Evolutionary conservation across 2,113 vertebrate genomes (phyloP), one percentile per base, ranked within the genome.

Genomic region (Calypte anna): DNA sequence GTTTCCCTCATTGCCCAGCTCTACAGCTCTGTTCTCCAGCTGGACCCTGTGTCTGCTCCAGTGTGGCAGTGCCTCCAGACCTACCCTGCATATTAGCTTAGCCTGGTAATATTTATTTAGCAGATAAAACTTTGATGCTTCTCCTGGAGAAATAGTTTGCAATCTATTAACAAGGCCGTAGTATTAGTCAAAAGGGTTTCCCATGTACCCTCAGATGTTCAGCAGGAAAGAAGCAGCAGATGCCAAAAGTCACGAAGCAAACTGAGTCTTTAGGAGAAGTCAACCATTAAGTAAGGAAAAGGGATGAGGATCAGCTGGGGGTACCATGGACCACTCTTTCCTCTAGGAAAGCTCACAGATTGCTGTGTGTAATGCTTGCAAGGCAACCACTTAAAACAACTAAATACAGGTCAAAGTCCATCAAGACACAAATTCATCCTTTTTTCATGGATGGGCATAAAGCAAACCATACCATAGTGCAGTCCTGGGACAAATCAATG

Each of bases 111-210:
- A 94, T 95, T 93, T 91, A 87, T 88, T 86, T 86, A 89, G 68
- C 70, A 91, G 80, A 81, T 80, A 86, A 88, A 91, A 85, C 54
- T 79, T 93, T 9, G 38, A 69, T 70, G 58, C 40, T 73, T 73
- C 18, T 76, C 38, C 66, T 73, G 51, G 50, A 88, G 79, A 82
- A 90, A 72, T 18, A 73, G 73, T 80, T 93, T 76, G 82, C 83
- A 84, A 70, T 89, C 30, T 28, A 70, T 81, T 88, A 89, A 61
- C 48, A 72, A 69, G 61, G 54, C 22, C 2, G 0, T 84, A 70
- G 74, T 86, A 77, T 86, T 70, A 79, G 58, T 92, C 50, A 69
- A 88, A 96, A 88, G 6, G 75, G 40, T 86, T 96, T 90, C 81
- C 92, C 10, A 9, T 16, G 78, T 54, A 25, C n/a, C 76, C 69